phyloP scores from a whole-genome alignment of 2,797 vertebrate genomes.

The Steatocranus sp. region DNA sequence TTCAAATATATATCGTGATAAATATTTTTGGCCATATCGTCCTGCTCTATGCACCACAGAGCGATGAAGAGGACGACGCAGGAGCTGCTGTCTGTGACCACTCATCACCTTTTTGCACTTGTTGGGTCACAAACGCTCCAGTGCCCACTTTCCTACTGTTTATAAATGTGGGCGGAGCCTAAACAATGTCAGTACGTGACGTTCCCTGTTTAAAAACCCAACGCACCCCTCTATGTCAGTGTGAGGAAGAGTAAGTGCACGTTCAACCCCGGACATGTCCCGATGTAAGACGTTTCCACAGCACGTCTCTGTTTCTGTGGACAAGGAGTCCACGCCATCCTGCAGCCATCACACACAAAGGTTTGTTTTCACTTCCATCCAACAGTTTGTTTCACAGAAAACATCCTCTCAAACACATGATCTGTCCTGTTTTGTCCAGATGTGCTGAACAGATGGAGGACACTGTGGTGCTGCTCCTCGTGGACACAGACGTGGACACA shows the following conservation, averaged over 20 bases:
- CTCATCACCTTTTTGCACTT: neutral
- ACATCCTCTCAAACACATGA: neutral
- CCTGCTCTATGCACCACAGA: neutral
- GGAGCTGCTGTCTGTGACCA: neutral
- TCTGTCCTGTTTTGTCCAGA: neutral
- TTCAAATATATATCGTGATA: neutral
- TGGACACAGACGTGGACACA: neutral
- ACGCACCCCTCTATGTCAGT: neutral
- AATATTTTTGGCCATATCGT: neutral
- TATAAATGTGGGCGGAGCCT: neutral
- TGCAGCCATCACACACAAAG: neutral
- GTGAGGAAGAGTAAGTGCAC: neutral
- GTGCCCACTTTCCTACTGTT: neutral
- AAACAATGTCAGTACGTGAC: rapidly evolving
- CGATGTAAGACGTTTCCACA: neutral
- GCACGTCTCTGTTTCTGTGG: neutral
- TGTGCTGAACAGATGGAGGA: neutral
- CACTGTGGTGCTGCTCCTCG: rapidly evolving
- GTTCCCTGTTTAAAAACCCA: neutral
- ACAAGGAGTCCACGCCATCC: neutral
- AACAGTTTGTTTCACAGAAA: neutral
- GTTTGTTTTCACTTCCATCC: neutral
- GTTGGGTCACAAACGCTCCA: neutral
- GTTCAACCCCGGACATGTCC: neutral
- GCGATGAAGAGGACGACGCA: neutral